Percentiles rank a stretch among this genome's conserved stretches.
Conservation (phyloP, 2,113 vertebrate genomes). For the Sula dactylatra region DNA sequence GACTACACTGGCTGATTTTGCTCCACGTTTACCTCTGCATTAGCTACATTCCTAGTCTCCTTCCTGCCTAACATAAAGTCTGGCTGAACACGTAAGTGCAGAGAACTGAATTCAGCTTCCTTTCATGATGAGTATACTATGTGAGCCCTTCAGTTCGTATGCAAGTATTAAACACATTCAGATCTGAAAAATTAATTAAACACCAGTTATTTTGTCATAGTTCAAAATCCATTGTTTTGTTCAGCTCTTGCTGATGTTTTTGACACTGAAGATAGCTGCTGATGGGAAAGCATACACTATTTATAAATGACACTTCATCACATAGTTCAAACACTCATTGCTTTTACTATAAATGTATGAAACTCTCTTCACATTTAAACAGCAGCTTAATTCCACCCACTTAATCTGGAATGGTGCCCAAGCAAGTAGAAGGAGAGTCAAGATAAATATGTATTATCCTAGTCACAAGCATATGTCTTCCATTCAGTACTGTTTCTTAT, state of each 20-base stretch:
- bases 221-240: neutral
- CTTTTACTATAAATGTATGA: neutral
- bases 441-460: neutral
- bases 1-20: rapidly evolving
- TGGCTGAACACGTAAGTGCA: neutral
- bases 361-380: neutral
- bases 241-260: neutral
- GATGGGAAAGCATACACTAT: neutral
- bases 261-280: neutral
- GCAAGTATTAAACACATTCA: neutral
- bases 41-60: neutral
- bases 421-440: neutral
- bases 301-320: neutral
- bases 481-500: neutral
- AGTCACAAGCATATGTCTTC: neutral
- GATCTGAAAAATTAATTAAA: neutral
- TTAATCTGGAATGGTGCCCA: neutral
- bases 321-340: neutral
- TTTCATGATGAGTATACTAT: neutral
- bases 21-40: neutral
- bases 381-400: neutral
- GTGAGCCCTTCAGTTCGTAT: neutral
- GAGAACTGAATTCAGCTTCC: neutral
- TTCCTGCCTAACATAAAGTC: neutral
- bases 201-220: neutral